Evolutionary conservation across 2,797 vertebrate genomes (phyloP).

Genomic region (Bovichtus variegatus): DNA sequence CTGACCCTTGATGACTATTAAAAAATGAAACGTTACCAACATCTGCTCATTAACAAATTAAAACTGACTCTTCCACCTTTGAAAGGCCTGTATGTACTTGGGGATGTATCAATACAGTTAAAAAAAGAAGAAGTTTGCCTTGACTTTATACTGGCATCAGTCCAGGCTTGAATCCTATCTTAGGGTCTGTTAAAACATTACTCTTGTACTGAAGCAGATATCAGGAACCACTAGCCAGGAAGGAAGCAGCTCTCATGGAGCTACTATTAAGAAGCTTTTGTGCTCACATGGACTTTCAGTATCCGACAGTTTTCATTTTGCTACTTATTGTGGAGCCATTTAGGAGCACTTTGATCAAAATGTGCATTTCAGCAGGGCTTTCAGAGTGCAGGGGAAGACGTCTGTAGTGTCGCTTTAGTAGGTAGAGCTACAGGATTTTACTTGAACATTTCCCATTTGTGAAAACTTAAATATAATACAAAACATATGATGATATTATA

Average conservation of each 20-base stretch:
- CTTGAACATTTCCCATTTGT: not conserved
- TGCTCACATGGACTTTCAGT: not conserved
- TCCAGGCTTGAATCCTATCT: conserved; percentile 10
- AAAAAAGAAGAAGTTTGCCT: conserved; percentile 6
- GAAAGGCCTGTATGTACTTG: not conserved
- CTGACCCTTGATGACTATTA: conserved; percentile 1
- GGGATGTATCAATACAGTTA: not conserved
- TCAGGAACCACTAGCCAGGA: conserved; percentile 4
- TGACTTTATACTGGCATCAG: conserved; percentile 21
- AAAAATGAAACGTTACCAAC: not conserved
- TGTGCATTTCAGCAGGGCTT: conserved; percentile 19
- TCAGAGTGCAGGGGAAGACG: conserved; percentile 20
- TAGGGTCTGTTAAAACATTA: conserved; percentile 18
- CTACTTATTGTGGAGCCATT: conserved; percentile 31
- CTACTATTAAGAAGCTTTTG: conserved; percentile 10
- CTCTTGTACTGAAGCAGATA: conserved; percentile 1
- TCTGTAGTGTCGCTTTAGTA: conserved; percentile 12
- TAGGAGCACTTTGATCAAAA: conserved; percentile 37
- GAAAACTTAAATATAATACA: not conserved
- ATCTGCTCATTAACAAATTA: conserved; percentile 30
- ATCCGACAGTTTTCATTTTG: conserved; percentile 22
- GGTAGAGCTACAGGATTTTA: conserved; percentile 5
- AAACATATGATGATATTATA: too few species aligned
- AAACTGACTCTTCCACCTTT: not conserved
- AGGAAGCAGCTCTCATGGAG: not conserved